Evolutionary conservation across 2,888 invertebrate species (phyloP).

Genomic region (Serripes groenlandicus): DNA sequence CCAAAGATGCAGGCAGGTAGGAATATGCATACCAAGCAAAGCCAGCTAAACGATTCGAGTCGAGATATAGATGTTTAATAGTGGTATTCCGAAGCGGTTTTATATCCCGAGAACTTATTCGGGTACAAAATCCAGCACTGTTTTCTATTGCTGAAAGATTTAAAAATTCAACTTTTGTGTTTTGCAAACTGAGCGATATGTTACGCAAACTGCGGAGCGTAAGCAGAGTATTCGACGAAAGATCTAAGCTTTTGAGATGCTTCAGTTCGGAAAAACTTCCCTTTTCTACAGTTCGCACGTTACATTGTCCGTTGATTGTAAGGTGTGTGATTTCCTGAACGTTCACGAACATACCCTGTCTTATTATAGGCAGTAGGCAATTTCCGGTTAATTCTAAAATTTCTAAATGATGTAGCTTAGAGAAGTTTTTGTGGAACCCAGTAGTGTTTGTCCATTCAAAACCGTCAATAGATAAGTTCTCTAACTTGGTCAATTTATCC

Average conservation of each 20-base stretch:
- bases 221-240: constrained; percentile 33
- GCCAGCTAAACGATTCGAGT: neutral
- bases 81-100: neutral
- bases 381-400: neutral
- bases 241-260: constrained; percentile 17
- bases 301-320: constrained; percentile 28
- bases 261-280: constrained; percentile 35
- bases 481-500: neutral
- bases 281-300: constrained; percentile 15
- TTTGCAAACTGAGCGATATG: constrained; percentile 24
- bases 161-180: constrained; percentile 5
- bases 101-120: neutral
- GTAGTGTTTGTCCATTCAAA: neutral
- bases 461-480: neutral
- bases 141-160: constrained; percentile 24
- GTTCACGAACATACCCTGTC: neutral
- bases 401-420: neutral
- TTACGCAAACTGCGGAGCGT: constrained; percentile 25
- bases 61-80: neutral
- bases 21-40: neutral
- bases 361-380: neutral
- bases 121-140: constrained; percentile 18
- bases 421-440: neutral
- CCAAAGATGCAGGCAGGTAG: neutral
- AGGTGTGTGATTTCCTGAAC: constrained; percentile 14